A percentile compares a stretch with the other conserved stretches of the same genome.
phyloP scores from a whole-genome alignment of 2,113 vertebrate species.

The Clarias gariepinus region DNA sequence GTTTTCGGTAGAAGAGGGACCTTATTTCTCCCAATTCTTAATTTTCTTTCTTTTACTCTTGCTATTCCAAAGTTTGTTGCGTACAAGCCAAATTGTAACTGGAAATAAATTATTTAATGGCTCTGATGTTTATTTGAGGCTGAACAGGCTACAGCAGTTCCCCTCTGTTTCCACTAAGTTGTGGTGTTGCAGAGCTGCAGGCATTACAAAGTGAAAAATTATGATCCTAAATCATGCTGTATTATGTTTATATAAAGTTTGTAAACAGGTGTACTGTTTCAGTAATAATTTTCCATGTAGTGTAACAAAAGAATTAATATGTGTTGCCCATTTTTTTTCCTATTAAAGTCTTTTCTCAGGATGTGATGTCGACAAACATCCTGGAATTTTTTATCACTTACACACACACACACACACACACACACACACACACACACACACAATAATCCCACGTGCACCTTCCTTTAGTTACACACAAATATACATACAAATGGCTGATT shows the following conservation, averaged over 20 bases:
- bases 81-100: background rate
- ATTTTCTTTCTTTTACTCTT: background rate
- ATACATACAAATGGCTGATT: background rate
- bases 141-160: slow-evolving; percentile 25
- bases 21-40: background rate
- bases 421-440: background rate
- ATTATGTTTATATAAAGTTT: slow-evolving; percentile 11
- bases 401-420: background rate
- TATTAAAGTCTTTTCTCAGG: slow-evolving; percentile 35
- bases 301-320: slow-evolving; percentile 28
- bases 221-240: slow-evolving; percentile 25
- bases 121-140: background rate
- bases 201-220: slow-evolving; percentile 37
- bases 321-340: slow-evolving; percentile 49
- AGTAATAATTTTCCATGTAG: background rate
- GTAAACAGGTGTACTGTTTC: background rate
- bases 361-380: slow-evolving; percentile 59
- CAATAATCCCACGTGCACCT: background rate
- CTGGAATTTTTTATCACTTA: slow-evolving; percentile 53
- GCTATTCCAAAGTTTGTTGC: background rate
- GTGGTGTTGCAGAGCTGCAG: slow-evolving; percentile 27
- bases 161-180: slow-evolving; percentile 37
- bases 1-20: background rate
- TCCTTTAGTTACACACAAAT: background rate
- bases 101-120: background rate